Evolutionary conservation across 2,888 invertebrate species (phyloP).

Genomic region (Acanthopleura granulata): DNA sequence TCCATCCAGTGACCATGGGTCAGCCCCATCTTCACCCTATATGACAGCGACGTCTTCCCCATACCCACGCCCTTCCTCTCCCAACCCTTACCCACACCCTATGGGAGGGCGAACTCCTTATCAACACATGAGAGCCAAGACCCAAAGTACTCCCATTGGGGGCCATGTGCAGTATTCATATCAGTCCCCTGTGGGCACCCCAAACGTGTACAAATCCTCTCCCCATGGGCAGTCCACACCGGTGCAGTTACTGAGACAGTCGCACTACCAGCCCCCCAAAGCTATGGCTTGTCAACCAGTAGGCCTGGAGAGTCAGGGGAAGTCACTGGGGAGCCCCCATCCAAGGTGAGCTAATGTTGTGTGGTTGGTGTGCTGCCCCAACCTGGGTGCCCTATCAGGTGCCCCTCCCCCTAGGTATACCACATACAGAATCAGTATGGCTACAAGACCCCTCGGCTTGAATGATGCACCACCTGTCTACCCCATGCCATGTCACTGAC

Average conservation of each 20-base stretch:
- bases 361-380: conserved; percentile 11
- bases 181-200: conserved; percentile 35
- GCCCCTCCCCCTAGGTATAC: neutral
- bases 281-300: conserved; percentile 73
- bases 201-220: conserved; percentile 33
- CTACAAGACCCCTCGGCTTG: neutral
- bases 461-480: neutral
- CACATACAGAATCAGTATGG: conserved; percentile 12
- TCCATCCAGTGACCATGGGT: neutral
- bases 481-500: conserved; percentile 13
- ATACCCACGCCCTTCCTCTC: conserved; percentile 9
- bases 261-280: conserved; percentile 72
- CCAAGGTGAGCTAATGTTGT: conserved; percentile 15
- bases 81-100: neutral
- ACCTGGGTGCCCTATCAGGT: neutral
- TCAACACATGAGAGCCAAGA: neutral
- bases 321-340: conserved; percentile 9
- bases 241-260: conserved; percentile 49
- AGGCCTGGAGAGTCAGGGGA: conserved; percentile 28
- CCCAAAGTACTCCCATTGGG: conserved; percentile 16
- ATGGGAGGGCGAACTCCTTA: neutral
- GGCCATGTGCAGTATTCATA: conserved; percentile 50
- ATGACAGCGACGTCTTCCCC: neutral
- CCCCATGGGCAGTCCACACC: conserved; percentile 42
- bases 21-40: neutral